These are phyloP conservation scores for Romanogobio albipinnatus DNA, from an alignment of 2,113 vertebrate genomes.

Conservation along the genomic window DNA sequence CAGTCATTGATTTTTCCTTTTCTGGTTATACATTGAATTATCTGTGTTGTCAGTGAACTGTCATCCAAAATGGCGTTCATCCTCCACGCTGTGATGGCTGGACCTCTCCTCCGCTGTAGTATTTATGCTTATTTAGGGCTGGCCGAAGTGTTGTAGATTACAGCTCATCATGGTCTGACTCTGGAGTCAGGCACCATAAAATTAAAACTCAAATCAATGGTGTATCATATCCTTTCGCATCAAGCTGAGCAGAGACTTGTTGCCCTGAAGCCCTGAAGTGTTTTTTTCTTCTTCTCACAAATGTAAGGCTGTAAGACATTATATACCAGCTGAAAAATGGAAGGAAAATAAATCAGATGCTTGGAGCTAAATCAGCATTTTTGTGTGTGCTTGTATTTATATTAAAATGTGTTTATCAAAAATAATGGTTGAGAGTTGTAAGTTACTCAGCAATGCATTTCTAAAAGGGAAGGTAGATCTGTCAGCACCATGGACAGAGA, in stretches of 20 bases:
- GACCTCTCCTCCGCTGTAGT: slow-evolving; percentile 35
- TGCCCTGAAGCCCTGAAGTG: slow-evolving; percentile 65
- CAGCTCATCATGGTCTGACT: slow-evolving; percentile 69
- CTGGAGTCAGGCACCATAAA: slow-evolving; percentile 78
- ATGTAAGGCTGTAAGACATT: slow-evolving; percentile 54
- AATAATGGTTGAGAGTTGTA: background rate
- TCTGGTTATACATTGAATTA: slow-evolving; percentile 48
- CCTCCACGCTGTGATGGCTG: slow-evolving; percentile 49
- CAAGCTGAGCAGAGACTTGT: slow-evolving; percentile 69
- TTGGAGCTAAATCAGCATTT: slow-evolving; percentile 27
- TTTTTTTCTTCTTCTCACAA: slow-evolving; percentile 61
- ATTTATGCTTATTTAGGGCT: slow-evolving; percentile 68
- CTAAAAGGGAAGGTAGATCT: background rate
- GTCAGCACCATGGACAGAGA: slow-evolving; percentile 42
- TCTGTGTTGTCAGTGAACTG: slow-evolving; percentile 50
- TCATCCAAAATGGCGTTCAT: slow-evolving; percentile 48
- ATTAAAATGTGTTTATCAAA: background rate
- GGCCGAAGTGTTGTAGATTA: slow-evolving; percentile 72
- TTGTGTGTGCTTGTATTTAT: background rate
- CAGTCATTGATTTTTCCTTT: slow-evolving; percentile 52
- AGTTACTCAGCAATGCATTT: background rate
- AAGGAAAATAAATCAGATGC: background rate
- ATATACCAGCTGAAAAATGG: background rate
- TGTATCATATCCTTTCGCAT: slow-evolving; percentile 72
- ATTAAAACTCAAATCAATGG: slow-evolving; percentile 78